phyloP scores from a whole-genome alignment of 2,888 invertebrate genomes.

The Theodoxus fluviatilis region DNA sequence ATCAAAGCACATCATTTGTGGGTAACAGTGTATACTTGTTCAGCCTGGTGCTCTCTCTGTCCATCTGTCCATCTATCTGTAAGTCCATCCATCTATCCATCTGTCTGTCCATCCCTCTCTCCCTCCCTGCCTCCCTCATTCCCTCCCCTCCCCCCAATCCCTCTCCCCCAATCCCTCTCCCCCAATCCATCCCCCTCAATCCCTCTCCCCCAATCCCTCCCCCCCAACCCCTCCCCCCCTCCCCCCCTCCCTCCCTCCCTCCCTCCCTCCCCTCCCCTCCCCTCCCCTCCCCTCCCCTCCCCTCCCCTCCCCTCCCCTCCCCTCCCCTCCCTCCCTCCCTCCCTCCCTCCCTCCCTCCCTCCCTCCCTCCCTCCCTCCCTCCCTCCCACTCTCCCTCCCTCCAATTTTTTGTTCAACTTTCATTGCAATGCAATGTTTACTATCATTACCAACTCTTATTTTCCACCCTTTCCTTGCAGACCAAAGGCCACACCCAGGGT shows the following conservation, averaged over 20 bases:
- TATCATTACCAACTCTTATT: neutral
- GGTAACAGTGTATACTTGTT: no score
- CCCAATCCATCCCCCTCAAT: neutral
- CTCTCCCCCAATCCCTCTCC: neutral
- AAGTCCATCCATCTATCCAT: no score
- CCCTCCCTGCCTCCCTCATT: neutral
- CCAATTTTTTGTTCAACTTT: neutral
- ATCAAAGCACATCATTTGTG: no score
- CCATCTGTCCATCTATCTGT: no score
- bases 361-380: neutral
- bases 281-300: neutral
- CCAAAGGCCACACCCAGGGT: slow-evolving; percentile 36
- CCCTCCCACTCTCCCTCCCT: neutral
- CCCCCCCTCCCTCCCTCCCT: neutral
- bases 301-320: neutral
- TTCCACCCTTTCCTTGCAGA: slow-evolving; percentile 32
- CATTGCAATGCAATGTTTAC: neutral
- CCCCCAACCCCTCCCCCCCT: neutral
- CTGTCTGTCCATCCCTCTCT: no score
- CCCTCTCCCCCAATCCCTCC: neutral
- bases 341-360: neutral
- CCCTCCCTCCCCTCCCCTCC: neutral
- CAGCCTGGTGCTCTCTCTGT: no score
- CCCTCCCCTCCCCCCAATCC: neutral
- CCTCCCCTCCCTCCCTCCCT: neutral